A percentile compares a stretch with the other conserved stretches of the same genome.
Evolutionary conservation across 2,888 invertebrate species (phyloP).

Genomic region (Octodonta nipae): DNA sequence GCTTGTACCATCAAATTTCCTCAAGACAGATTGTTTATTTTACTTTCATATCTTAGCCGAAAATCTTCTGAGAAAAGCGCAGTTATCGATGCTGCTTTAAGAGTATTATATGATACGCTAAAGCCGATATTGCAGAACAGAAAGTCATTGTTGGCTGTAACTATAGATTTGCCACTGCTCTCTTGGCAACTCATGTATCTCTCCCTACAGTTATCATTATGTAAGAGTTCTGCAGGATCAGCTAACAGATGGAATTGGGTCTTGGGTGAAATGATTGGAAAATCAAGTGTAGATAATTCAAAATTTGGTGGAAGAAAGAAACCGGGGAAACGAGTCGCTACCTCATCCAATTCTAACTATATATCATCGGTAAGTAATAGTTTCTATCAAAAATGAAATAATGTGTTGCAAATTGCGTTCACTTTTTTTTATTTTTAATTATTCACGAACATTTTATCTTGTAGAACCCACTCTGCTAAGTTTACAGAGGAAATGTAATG

Average conservation of each 20-base stretch:
- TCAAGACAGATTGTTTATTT: conserved; percentile 76
- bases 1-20: conserved; percentile 68
- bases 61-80: conserved; percentile 55
- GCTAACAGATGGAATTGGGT: conserved; percentile 86
- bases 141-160: conserved; percentile 38
- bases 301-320: conserved; percentile 47
- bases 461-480: too few species aligned
- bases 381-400: too few species aligned
- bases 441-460: too few species aligned
- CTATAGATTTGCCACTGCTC: conserved; percentile 52
- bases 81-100: conserved; percentile 50
- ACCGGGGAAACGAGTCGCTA: conserved; percentile 51
- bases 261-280: conserved; percentile 58
- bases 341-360: conserved; percentile 12
- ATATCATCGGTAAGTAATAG: conserved; percentile 11
- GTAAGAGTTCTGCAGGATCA: conserved; percentile 29
- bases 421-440: too few species aligned
- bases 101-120: conserved; percentile 45
- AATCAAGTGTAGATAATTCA: too few species aligned
- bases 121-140: conserved; percentile 7
- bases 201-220: conserved; percentile 57
- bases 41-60: conserved; percentile 75
- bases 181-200: conserved; percentile 67
- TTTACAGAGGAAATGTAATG: conserved; percentile 6
- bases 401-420: not conserved